A percentile compares a stretch with the other conserved stretches of the same genome.
These are phyloP conservation scores for Embiotoca jacksoni DNA, from an alignment of 2,113 vertebrate genomes.

Conservation along the genomic window DNA sequence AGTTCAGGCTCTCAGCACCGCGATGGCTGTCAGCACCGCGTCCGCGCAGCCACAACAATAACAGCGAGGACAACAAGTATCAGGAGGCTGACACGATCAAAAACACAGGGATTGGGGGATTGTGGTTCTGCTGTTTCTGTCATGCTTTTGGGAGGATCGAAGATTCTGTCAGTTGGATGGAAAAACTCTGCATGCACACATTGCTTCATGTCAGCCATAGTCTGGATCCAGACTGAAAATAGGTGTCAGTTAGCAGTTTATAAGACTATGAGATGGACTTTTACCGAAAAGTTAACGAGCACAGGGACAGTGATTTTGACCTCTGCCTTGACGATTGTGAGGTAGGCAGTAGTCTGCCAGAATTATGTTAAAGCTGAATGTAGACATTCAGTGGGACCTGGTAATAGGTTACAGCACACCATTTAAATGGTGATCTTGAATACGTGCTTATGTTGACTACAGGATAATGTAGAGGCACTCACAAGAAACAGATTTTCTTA, in stretches of 20 bases:
- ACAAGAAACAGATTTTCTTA: too few species aligned
- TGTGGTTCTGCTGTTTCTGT: constrained; percentile 10
- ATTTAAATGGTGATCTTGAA: too few species aligned
- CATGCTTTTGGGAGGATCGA: not conserved
- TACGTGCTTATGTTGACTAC: too few species aligned
- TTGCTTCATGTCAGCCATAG: not conserved
- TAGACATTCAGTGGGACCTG: too few species aligned
- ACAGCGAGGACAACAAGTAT: constrained; percentile 25
- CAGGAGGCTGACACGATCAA: constrained; percentile 5
- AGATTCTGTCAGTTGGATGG: not conserved
- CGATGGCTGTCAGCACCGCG: constrained; percentile 38
- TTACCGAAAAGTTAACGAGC: not conserved
- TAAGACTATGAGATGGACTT: not conserved
- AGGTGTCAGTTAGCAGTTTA: not conserved
- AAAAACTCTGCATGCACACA: not conserved
- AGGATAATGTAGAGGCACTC: too few species aligned
- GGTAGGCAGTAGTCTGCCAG: not conserved
- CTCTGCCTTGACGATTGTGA: not conserved
- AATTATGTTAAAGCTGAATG: too few species aligned
- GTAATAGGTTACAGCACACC: too few species aligned
- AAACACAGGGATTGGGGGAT: not conserved
- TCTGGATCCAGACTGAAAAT: not conserved
- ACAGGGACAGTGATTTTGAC: not conserved
- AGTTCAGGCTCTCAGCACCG: constrained; percentile 55
- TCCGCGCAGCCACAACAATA: constrained; percentile 25